phyloP scores from a whole-genome alignment of 2,888 invertebrate genomes.

The Drosophila siamana region DNA sequence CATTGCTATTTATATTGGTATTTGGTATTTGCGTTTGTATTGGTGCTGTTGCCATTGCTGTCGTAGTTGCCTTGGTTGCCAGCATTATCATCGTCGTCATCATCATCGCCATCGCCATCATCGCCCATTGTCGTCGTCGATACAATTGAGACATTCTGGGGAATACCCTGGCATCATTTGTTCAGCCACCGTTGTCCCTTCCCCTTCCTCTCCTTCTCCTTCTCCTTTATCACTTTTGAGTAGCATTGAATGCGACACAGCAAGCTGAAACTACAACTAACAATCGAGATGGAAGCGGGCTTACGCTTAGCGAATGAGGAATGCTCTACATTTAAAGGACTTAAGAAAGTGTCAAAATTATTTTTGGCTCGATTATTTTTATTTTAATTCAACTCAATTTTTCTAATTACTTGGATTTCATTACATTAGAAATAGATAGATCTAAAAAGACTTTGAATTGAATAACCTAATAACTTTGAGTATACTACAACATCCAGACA shows the following conservation, averaged over 20 bases:
- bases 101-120: slow-evolving; percentile 30
- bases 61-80: slow-evolving; percentile 59
- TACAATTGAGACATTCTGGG: slow-evolving; percentile 81
- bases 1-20: slow-evolving; percentile 22
- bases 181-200: slow-evolving; percentile 2
- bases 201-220: neutral
- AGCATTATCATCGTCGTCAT: slow-evolving; percentile 33
- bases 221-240: neutral
- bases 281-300: neutral
- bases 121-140: slow-evolving; percentile 34
- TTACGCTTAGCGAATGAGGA: neutral
- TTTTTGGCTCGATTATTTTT: neutral
- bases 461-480: too few species aligned
- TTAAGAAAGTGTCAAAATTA: too few species aligned
- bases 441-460: too few species aligned
- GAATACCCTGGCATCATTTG: slow-evolving; percentile 68
- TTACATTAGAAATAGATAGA: too few species aligned
- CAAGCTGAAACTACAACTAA: slow-evolving; percentile 7
- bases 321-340: neutral
- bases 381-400: neutral
- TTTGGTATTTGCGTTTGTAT: slow-evolving; percentile 22
- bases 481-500: too few species aligned
- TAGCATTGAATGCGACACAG: slow-evolving; percentile 22
- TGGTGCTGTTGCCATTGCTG: slow-evolving; percentile 26
- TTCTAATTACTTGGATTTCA: too few species aligned